These are phyloP conservation scores for Montipora cactus DNA, from an alignment of 64 coral and sea anemone genomes.

Conservation along the genomic window DNA sequence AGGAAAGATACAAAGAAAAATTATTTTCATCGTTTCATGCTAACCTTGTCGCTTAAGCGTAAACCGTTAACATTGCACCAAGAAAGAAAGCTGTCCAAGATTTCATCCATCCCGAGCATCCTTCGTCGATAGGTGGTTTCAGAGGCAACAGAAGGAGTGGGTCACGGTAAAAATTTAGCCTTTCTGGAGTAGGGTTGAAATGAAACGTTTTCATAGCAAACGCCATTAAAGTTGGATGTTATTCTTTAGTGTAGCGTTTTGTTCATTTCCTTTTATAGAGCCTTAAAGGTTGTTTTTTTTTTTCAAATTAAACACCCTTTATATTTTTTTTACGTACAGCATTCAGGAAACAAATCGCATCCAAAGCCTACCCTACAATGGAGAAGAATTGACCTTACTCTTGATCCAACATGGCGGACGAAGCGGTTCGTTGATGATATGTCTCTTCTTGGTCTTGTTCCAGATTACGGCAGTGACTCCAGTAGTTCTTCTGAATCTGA, in stretches of 20 bases:
- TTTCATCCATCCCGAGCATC: not conserved
- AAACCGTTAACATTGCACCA: conserved; percentile 61
- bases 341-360: not conserved
- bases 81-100: conserved; percentile 19
- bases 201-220: not conserved
- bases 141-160: not conserved
- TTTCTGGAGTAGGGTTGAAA: not conserved
- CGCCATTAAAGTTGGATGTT: not conserved
- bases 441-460: conserved; percentile 69
- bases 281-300: not conserved
- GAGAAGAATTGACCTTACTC: not conserved
- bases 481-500: conserved; percentile 63
- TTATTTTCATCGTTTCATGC: not conserved
- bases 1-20: not conserved
- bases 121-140: not conserved
- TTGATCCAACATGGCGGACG: conserved; percentile 42
- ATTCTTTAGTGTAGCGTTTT: not conserved
- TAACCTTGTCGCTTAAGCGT: conserved; percentile 51
- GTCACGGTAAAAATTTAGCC: not conserved
- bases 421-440: not conserved
- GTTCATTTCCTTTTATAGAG: not conserved
- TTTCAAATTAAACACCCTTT: not conserved
- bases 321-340: not conserved
- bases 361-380: not conserved
- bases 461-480: conserved; percentile 52